phyloP scores from a whole-genome alignment of 2,797 vertebrate genomes.

The Streptopelia turtur region DNA sequence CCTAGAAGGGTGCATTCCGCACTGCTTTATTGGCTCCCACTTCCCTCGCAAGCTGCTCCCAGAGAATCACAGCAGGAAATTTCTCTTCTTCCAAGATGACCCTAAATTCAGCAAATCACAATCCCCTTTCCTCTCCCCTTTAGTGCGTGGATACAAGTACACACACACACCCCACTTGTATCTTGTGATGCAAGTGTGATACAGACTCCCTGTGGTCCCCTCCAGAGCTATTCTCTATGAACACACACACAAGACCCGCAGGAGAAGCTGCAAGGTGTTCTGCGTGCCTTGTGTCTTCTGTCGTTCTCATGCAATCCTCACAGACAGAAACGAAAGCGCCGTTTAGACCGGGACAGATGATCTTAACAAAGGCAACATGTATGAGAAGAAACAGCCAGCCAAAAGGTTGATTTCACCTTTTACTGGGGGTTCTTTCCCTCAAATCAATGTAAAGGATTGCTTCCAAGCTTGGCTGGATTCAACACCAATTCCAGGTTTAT shows the following conservation, averaged over 20 bases:
- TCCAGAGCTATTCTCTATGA: not conserved
- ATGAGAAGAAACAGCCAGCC: not conserved
- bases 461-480: not conserved
- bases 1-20: not conserved
- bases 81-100: not conserved
- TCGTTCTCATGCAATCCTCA: not conserved
- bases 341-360: not conserved
- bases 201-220: accelerated
- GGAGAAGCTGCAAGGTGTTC: not conserved
- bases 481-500: not conserved
- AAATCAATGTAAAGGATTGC: not conserved
- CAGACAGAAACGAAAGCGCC: not conserved
- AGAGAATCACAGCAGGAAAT: not conserved
- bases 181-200: not conserved
- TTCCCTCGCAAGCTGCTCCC: not conserved
- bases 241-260: not conserved
- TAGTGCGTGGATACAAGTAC: not conserved
- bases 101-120: not conserved
- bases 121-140: not conserved
- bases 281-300: accelerated
- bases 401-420: not conserved
- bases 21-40: not conserved
- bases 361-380: not conserved
- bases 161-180: not conserved
- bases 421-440: not conserved